Evolutionary conservation across 1,140 invertebrate species (phyloP).

Genomic region (Triops longicaudatus): DNA sequence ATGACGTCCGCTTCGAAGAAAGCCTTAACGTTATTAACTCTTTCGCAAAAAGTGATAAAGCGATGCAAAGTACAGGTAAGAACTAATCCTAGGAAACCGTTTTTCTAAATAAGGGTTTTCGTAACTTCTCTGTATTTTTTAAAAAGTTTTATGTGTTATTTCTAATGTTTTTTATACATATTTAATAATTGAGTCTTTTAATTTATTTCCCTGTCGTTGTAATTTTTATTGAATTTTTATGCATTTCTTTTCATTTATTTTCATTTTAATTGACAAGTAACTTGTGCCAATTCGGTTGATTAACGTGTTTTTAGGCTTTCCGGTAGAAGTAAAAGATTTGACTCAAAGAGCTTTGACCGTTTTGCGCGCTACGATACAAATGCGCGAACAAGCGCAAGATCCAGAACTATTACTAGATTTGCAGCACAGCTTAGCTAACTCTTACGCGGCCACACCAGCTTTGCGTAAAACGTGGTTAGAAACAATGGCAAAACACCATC

Average conservation of each 20-base stretch:
- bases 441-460: constrained; percentile 87
- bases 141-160: background rate
- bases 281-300: background rate
- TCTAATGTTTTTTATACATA: background rate
- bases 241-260: background rate
- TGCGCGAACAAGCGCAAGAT: constrained; percentile 77
- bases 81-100: constrained; percentile 17
- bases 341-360: constrained; percentile 86
- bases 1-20: constrained; percentile 83
- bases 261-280: constrained; percentile 12
- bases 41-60: constrained; percentile 84
- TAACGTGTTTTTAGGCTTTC: constrained; percentile 52
- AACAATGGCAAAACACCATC: constrained; percentile 69
- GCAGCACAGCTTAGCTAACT: constrained; percentile 86
- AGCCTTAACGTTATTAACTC: constrained; percentile 85
- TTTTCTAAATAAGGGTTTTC: no score
- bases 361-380: constrained; percentile 83
- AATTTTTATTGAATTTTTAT: no score
- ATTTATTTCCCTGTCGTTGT: no score
- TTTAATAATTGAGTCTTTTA: no score
- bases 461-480: constrained; percentile 87
- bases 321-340: constrained; percentile 80
- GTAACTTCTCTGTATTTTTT: no score
- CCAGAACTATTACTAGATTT: constrained; percentile 85
- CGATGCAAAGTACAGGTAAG: constrained; percentile 76